Evolutionary conservation across 2,888 invertebrate species (phyloP).

Genomic region (Drosophila longiperda): DNA sequence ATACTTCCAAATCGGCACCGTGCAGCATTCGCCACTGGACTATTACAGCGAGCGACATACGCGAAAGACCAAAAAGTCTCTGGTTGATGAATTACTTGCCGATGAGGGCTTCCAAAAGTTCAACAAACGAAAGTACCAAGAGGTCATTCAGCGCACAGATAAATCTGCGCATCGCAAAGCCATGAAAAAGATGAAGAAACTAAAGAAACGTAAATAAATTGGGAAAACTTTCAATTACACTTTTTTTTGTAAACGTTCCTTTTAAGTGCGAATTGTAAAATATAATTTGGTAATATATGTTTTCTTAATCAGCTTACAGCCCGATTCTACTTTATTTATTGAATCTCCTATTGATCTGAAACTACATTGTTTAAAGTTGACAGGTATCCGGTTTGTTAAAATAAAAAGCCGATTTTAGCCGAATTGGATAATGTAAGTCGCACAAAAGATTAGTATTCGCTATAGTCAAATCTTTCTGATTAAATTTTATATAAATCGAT

Average conservation of each 20-base stretch:
- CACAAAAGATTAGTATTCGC: no score
- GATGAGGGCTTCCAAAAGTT: constrained; percentile 94
- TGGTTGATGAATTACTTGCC: constrained; percentile 96
- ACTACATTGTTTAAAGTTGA: no score
- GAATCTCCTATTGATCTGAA: no score
- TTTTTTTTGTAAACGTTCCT: not conserved
- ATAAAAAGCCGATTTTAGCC: no score
- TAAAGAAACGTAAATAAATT: constrained; percentile 82
- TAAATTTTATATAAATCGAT: not conserved
- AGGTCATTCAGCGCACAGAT: constrained; percentile 89
- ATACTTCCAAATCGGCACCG: constrained; percentile 95
- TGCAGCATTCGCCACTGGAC: constrained; percentile 94
- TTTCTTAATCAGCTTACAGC: not conserved
- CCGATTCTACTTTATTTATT: not conserved
- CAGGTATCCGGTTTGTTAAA: no score
- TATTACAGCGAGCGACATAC: constrained; percentile 93
- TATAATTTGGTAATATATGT: not conserved
- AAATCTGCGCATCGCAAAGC: constrained; percentile 90
- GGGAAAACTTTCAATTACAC: constrained; percentile 64
- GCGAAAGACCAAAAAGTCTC: constrained; percentile 93
- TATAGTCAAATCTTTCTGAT: not conserved
- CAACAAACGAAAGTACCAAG: constrained; percentile 92
- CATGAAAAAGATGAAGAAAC: constrained; percentile 90
- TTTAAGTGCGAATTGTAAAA: not conserved
- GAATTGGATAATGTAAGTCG: no score